A percentile compares a stretch with the other conserved stretches of the same genome.
phyloP scores from a whole-genome alignment of 2,797 vertebrate species.

The Myoxocephalus aenaeus region DNA sequence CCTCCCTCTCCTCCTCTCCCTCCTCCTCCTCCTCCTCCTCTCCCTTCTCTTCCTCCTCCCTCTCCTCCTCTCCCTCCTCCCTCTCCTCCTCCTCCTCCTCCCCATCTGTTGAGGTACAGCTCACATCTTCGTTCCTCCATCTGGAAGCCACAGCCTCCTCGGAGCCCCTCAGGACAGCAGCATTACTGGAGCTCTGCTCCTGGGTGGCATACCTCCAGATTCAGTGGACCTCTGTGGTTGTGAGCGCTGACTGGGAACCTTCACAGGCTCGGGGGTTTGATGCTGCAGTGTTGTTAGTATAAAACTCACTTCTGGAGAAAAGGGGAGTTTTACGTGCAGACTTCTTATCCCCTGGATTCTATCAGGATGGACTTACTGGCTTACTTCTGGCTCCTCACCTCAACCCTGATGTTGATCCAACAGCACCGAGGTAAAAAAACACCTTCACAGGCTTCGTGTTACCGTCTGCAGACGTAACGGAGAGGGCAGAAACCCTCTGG shows the following conservation, averaged over 20 bases:
- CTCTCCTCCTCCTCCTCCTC: neutral
- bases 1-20: too few species aligned
- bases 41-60: constrained; percentile 44
- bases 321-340: neutral
- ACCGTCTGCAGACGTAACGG: neutral
- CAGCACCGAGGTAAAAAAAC: constrained; percentile 60
- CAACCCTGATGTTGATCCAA: constrained; percentile 46
- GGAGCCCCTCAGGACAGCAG: constrained; percentile 5
- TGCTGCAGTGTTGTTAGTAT: neutral
- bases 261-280: constrained; percentile 8
- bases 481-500: neutral
- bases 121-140: constrained; percentile 23
- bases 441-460: too few species aligned
- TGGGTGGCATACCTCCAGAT: constrained; percentile 14
- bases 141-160: constrained; percentile 33
- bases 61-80: constrained; percentile 7
- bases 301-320: constrained; percentile 6
- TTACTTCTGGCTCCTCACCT: constrained; percentile 49
- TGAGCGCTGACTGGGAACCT: neutral
- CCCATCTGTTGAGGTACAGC: constrained; percentile 36
- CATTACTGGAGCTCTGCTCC: neutral
- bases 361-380: constrained; percentile 56
- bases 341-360: constrained; percentile 25
- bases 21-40: constrained; percentile 36
- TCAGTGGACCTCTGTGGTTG: neutral